A percentile compares a stretch with the other conserved stretches of the same genome.
Conservation (phyloP, 2,113 vertebrate genomes). For the Urocynchramus pylzowi region DNA sequence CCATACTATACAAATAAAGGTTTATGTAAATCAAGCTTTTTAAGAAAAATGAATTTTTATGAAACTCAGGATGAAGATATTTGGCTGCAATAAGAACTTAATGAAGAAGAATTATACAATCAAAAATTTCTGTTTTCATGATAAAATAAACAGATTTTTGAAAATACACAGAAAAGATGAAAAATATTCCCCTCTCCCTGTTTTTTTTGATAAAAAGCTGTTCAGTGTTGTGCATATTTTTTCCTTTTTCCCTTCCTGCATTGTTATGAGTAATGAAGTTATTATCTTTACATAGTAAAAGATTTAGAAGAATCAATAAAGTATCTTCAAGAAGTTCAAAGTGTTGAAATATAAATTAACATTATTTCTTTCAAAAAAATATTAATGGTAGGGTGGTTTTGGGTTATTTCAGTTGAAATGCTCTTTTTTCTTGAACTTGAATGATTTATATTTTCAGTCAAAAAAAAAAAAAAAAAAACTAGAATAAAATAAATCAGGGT, state of each 20-base stretch:
- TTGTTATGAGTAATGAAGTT: background rate
- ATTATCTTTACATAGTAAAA: background rate
- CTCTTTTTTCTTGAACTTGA: background rate
- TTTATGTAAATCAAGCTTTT: background rate
- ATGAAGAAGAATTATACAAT: background rate
- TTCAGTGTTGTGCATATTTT: background rate
- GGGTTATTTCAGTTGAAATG: background rate
- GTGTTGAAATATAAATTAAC: background rate
- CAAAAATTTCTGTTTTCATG: background rate
- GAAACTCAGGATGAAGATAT: background rate
- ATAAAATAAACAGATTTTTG: background rate
- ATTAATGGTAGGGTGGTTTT: background rate
- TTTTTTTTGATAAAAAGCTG: background rate
- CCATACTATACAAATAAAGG: background rate
- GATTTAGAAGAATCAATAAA: background rate
- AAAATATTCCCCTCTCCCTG: accelerated
- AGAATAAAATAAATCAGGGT: too few species aligned
- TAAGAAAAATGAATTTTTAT: background rate
- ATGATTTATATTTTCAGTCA: background rate
- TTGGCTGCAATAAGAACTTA: background rate
- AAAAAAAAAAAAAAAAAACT: background rate
- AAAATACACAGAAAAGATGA: background rate
- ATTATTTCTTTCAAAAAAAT: background rate
- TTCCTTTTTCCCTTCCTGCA: background rate
- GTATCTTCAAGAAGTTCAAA: background rate